Evolutionary conservation across 2,113 vertebrate genomes (phyloP).

Genomic region (Sylvietta virens): DNA sequence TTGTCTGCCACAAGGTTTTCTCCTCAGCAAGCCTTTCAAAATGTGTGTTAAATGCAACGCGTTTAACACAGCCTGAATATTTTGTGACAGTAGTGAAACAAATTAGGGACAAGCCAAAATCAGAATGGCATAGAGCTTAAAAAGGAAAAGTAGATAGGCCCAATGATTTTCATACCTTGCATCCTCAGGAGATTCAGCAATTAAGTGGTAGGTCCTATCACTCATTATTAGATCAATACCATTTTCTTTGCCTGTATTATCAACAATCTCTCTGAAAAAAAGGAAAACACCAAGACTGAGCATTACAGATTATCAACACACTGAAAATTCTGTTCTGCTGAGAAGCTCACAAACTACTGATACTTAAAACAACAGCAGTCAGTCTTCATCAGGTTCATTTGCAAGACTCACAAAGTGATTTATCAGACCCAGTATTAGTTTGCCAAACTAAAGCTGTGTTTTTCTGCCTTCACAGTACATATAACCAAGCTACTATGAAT

Average conservation of each 20-base stretch:
- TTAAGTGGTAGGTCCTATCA: conserved; percentile 90
- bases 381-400: not conserved
- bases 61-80: not conserved
- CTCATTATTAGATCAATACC: conserved; percentile 90
- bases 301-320: not conserved
- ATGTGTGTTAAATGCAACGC: not conserved
- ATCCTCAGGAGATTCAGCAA: conserved; percentile 94
- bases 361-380: not conserved
- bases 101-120: not conserved
- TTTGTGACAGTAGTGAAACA: not conserved
- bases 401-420: not conserved
- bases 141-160: too few species aligned
- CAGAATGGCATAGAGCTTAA: not conserved
- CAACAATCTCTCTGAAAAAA: conserved; percentile 85
- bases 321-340: not conserved
- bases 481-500: not conserved
- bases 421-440: not conserved
- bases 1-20: not conserved
- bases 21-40: not conserved
- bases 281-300: not conserved
- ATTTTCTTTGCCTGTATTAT: conserved; percentile 92
- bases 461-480: not conserved
- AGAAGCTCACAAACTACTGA: not conserved
- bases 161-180: conserved; percentile 78
- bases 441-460: not conserved